A percentile compares a stretch with the other conserved stretches of the same genome.
These are phyloP conservation scores for Albula glossodonta DNA, from an alignment of 2,113 vertebrate genomes.

Conservation along the genomic window DNA sequence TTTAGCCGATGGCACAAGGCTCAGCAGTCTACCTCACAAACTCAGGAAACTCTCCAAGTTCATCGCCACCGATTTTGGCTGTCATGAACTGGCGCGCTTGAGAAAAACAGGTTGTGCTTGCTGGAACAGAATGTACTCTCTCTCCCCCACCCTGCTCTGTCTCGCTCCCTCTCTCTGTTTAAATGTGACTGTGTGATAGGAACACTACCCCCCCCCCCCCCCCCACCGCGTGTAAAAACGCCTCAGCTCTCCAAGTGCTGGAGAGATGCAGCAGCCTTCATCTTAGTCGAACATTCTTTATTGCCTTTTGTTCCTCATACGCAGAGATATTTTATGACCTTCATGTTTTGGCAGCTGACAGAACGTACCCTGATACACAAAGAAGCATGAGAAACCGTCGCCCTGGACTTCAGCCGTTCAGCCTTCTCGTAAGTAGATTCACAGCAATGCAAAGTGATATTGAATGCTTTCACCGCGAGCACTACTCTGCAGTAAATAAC, in stretches of 20 bases:
- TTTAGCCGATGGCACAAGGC: not conserved
- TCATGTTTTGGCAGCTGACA: not conserved
- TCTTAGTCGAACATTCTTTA: not conserved
- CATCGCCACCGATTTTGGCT: not conserved
- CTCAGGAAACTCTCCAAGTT: conserved; percentile 6
- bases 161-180: not conserved
- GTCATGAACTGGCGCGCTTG: not conserved
- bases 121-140: conserved; percentile 10
- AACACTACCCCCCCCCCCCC: not conserved
- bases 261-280: not conserved
- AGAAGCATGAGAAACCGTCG: not conserved
- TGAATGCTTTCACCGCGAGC: too few species aligned
- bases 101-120: conserved; percentile 11
- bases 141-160: not conserved
- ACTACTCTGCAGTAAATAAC: too few species aligned
- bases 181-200: conserved; percentile 4
- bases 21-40: not conserved
- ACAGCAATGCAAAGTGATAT: too few species aligned
- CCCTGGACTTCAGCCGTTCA: not conserved
- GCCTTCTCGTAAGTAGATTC: too few species aligned
- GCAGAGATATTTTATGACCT: too few species aligned
- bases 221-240: not conserved
- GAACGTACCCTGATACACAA: not conserved
- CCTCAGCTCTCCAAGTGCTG: too few species aligned
- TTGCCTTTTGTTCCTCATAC: not conserved